phyloP scores from a whole-genome alignment of 1,140 invertebrate genomes.

The Linepithema humile region DNA sequence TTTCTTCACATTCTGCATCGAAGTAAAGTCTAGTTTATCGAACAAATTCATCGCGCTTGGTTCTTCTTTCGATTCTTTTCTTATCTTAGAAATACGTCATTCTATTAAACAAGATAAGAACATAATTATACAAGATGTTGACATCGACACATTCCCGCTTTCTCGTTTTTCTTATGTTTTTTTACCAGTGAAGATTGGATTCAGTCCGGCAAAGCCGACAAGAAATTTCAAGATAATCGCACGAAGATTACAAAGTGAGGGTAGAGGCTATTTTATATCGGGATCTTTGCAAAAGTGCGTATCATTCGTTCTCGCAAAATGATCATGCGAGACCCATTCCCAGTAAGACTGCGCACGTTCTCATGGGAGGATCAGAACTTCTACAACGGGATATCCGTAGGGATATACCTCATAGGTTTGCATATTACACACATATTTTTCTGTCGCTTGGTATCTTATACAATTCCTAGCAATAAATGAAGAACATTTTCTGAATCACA shows the following conservation, averaged over 20 bases:
- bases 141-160: background rate
- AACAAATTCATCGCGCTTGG: background rate
- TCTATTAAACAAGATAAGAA: too few species aligned
- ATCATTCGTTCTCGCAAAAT: slow-evolving; percentile 11
- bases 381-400: background rate
- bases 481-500: background rate
- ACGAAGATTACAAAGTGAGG: background rate
- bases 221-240: background rate
- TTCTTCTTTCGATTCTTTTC: too few species aligned
- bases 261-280: background rate
- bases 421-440: slow-evolving; percentile 46
- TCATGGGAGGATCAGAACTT: background rate
- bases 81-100: too few species aligned
- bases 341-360: slow-evolving; percentile 20
- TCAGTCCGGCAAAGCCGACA: background rate
- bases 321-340: background rate
- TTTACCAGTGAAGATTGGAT: background rate
- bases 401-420: background rate
- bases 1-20: background rate
- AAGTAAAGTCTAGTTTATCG: background rate
- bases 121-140: too few species aligned
- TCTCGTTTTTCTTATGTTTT: background rate
- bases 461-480: background rate
- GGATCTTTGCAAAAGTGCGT: slow-evolving; percentile 3
- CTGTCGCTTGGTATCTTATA: slow-evolving; percentile 5